A percentile compares a stretch with the other conserved stretches of the same genome.
phyloP scores from a whole-genome alignment of 2,113 vertebrate species.

The Haemorhous mexicanus region DNA sequence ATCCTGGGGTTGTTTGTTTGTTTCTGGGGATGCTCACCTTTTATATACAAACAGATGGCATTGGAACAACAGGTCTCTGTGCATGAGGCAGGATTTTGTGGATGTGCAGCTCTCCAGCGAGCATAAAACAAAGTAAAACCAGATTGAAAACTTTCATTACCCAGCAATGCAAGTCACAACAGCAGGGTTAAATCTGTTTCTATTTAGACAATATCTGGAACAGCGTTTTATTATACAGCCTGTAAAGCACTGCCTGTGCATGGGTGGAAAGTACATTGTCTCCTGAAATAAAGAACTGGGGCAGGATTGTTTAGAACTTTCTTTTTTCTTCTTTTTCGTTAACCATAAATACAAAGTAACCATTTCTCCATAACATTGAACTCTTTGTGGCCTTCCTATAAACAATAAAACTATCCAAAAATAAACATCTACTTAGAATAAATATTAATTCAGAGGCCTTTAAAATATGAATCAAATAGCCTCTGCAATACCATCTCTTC shows the following conservation, averaged over 20 bases:
- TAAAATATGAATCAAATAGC: constrained; percentile 54
- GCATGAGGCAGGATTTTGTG: neutral
- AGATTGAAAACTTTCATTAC: constrained; percentile 60
- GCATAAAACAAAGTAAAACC: constrained; percentile 57
- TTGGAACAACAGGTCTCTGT: constrained; percentile 1
- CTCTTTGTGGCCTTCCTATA: constrained; percentile 64
- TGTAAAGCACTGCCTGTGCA: constrained; percentile 50
- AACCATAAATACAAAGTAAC: constrained; percentile 58
- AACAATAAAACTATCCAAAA: constrained; percentile 49
- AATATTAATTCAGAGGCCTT: constrained; percentile 56
- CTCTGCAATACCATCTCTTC: constrained; percentile 13
- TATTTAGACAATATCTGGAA: constrained; percentile 68
- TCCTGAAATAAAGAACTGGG: constrained; percentile 62
- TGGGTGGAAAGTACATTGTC: constrained; percentile 65
- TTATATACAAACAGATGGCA: neutral
- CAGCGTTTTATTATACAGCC: constrained; percentile 53
- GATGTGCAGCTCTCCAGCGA: neutral
- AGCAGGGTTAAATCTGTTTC: constrained; percentile 67
- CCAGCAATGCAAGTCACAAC: constrained; percentile 51
- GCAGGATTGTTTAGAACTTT: constrained; percentile 56
- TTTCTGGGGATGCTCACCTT: neutral
- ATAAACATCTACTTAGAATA: constrained; percentile 60
- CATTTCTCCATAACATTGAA: constrained; percentile 57
- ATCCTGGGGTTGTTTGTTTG: neutral
- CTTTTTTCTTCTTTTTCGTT: constrained; percentile 33